Evolutionary conservation across 2,888 invertebrate genomes (phyloP).

Genomic region (Ophion slaviceki): DNA sequence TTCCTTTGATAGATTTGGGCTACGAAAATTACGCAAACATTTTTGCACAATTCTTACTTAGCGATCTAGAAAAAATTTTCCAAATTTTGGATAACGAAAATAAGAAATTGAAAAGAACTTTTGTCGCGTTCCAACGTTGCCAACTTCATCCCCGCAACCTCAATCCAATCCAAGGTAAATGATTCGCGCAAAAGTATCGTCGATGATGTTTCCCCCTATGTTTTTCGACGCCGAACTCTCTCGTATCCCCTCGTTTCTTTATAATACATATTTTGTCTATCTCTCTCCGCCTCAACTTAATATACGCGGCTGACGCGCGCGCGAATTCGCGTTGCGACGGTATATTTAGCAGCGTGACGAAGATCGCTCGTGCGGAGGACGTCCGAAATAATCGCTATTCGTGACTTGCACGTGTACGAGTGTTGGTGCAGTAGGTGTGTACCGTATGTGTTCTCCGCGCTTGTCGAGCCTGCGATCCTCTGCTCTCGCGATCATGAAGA

Average conservation of each 20-base stretch:
- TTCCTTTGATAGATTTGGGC: no score
- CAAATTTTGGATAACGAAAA: no score
- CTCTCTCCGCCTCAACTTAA: constrained; percentile 50
- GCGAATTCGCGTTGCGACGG: constrained; percentile 64
- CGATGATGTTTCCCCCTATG: constrained; percentile 4
- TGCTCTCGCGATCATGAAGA: constrained; percentile 57
- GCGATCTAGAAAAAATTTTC: no score
- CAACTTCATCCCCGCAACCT: no score
- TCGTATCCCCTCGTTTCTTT: constrained; percentile 39
- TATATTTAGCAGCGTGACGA: constrained; percentile 76
- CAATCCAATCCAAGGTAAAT: no score
- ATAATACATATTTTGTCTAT: constrained; percentile 21
- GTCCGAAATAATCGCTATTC: constrained; percentile 73
- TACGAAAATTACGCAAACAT: no score
- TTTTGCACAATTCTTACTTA: no score
- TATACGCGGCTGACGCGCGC: constrained; percentile 42
- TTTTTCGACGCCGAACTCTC: constrained; percentile 11
- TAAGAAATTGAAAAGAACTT: no score
- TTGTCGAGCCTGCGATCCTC: constrained; percentile 38
- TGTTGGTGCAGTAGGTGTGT: constrained; percentile 46
- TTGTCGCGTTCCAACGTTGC: no score
- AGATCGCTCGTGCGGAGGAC: constrained; percentile 71
- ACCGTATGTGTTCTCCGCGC: constrained; percentile 42
- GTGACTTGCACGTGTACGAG: constrained; percentile 65
- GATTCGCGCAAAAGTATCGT: constrained; percentile 4